Conservation (phyloP, 1,140 invertebrate genomes). For the Leucophenga varia region DNA sequence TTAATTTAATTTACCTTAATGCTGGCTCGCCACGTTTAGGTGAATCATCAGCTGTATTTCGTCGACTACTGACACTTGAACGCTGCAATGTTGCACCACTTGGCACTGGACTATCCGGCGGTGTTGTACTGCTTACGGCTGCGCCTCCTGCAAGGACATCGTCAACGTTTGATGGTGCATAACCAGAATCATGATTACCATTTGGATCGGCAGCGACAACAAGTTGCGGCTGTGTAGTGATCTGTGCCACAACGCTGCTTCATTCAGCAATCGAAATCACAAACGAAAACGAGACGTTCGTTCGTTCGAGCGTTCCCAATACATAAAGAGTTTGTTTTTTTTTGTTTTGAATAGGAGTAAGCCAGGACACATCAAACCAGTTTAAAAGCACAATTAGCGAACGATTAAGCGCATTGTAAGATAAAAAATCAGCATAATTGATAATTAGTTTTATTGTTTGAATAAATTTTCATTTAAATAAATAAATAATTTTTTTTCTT, state of each 20-base stretch:
- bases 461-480: no score
- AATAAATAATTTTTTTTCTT: no score
- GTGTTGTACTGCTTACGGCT: conserved; percentile 42
- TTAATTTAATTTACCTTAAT: conserved; percentile 39
- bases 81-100: conserved; percentile 48
- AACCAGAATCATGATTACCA: conserved; percentile 79
- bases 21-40: conserved; percentile 47
- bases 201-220: conserved; percentile 65
- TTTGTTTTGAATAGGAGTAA: no score
- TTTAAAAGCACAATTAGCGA: no score
- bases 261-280: conserved; percentile 1
- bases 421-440: no score
- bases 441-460: no score
- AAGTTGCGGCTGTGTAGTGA: conserved; percentile 58
- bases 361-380: no score
- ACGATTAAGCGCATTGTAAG: no score
- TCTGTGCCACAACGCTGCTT: conserved; percentile 62
- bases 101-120: conserved; percentile 61
- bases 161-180: conserved; percentile 69
- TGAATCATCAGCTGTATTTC: conserved; percentile 45
- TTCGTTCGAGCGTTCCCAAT: no score
- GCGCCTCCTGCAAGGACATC: conserved; percentile 55
- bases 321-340: no score
- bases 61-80: conserved; percentile 46
- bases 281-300: no score